These are phyloP conservation scores for Tympanuchus pallidicinctus DNA, from an alignment of 2,113 vertebrate species.

Conservation along the genomic window DNA sequence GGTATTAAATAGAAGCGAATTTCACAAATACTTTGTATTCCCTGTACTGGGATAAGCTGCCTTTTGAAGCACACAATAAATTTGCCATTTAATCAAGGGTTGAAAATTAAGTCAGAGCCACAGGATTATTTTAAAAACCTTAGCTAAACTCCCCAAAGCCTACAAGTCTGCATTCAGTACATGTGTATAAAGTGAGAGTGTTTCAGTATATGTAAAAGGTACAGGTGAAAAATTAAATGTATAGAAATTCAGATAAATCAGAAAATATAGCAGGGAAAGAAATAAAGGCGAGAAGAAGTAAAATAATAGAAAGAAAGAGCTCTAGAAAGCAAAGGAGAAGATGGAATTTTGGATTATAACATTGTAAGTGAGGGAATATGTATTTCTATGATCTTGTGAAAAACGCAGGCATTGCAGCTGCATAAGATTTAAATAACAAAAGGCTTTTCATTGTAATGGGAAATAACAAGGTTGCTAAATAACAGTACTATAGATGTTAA, in stretches of 20 bases:
- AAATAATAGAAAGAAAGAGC: neutral
- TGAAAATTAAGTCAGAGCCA: neutral
- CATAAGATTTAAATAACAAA: constrained; percentile 10
- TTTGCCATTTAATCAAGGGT: neutral
- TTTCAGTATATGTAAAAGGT: neutral
- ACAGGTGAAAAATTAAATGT: neutral
- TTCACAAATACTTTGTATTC: neutral
- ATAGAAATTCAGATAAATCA: neutral
- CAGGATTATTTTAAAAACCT: neutral
- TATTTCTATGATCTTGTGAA: neutral
- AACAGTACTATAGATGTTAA: neutral
- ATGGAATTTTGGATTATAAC: neutral
- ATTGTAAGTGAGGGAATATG: neutral
- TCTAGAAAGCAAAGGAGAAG: neutral
- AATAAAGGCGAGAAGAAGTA: neutral
- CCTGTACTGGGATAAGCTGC: neutral
- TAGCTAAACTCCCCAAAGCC: neutral
- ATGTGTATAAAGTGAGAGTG: neutral
- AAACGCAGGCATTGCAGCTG: neutral
- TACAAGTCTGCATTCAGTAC: neutral
- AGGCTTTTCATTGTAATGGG: neutral
- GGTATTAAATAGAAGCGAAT: neutral
- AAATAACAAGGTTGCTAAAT: constrained; percentile 46
- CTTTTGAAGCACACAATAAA: neutral
- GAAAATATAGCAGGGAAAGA: neutral